Evolutionary conservation across 2,797 vertebrate species (phyloP), one percentile per base, ranked within the genome.

Genomic region (Thalassophryne amazonica): DNA sequence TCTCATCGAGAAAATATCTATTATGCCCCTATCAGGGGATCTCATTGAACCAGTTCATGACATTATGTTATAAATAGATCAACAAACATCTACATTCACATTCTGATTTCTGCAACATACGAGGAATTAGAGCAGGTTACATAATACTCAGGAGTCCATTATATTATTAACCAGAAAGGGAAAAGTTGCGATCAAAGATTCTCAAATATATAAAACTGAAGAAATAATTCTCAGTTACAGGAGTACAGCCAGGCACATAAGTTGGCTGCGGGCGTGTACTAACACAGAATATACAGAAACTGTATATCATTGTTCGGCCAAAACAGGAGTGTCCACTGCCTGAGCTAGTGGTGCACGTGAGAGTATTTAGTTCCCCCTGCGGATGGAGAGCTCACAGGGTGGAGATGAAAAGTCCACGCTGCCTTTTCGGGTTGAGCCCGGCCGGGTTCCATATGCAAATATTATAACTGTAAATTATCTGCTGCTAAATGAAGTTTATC

Each of bases 161-260:
- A 60, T 23, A 19, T 52, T 27, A 48, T 30, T 65, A 42, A 38
- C 9, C 45, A 17, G 12, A 59, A 38, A 31, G 14, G 12, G 7
- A 45, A 54, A 14, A 14, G 10, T 49, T 21, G 1, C 10, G 24
- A 54, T 70, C 33, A 43, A 55, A 54, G 11, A 42, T 54, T 27
- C 50, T 60, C 51, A 38, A 65, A 58, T 18, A 48, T 54, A 19
- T 50, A 17, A 69, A 73, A 30, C 42, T 60, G n/a, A n/a, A n/a
- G n/a, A n/a, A n/a, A n/a, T n/a, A n/a, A n/a, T n/a, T n/a, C n/a
- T n/a, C n/a, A n/a, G n/a, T n/a, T n/a, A n/a, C n/a, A n/a, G n/a
- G n/a, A n/a, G n/a, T n/a, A n/a, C n/a, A n/a, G n/a, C n/a, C n/a
- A n/a, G n/a, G n/a, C n/a, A n/a, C n/a, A n/a, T n/a, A n/a, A n/a